These are phyloP conservation scores for Knipowitschia caucasica DNA, from an alignment of 2,797 vertebrate species.

Conservation along the genomic window DNA sequence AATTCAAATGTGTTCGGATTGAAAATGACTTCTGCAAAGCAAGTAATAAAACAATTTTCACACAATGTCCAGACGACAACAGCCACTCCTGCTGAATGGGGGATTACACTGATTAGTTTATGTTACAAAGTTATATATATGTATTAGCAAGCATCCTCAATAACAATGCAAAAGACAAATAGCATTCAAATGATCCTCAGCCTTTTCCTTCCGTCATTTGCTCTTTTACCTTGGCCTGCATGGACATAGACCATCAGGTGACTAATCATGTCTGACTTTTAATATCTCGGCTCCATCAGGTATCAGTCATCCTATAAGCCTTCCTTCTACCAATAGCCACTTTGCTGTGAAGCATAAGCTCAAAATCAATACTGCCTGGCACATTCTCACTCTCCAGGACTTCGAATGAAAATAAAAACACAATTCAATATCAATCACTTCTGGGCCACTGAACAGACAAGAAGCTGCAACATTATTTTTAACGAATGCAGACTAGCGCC, in stretches of 20 bases:
- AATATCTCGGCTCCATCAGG: constrained; percentile 52
- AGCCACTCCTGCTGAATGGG: no score
- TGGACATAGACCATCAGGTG: constrained; percentile 31
- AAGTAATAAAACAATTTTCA: no score
- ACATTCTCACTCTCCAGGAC: constrained; percentile 58
- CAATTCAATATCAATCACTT: constrained; percentile 61
- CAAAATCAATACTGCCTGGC: constrained; percentile 64
- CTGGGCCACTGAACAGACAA: constrained; percentile 43
- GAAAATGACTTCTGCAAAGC: no score
- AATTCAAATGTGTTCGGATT: no score
- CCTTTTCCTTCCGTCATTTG: constrained; percentile 2
- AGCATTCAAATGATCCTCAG: not conserved
- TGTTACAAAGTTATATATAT: no score
- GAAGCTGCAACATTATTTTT: constrained; percentile 44
- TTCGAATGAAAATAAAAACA: constrained; percentile 52
- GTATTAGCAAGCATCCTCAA: no score
- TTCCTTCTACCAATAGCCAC: constrained; percentile 40
- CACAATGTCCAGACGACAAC: no score
- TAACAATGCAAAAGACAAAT: no score
- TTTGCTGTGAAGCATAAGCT: constrained; percentile 51
- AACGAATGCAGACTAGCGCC: constrained; percentile 33
- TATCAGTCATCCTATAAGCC: constrained; percentile 35
- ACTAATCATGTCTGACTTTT: constrained; percentile 45
- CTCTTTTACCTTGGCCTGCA: not conserved
- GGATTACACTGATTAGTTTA: no score